These are phyloP conservation scores for Catharus ustulatus DNA, from an alignment of 2,797 vertebrate genomes.

Conservation along the genomic window DNA sequence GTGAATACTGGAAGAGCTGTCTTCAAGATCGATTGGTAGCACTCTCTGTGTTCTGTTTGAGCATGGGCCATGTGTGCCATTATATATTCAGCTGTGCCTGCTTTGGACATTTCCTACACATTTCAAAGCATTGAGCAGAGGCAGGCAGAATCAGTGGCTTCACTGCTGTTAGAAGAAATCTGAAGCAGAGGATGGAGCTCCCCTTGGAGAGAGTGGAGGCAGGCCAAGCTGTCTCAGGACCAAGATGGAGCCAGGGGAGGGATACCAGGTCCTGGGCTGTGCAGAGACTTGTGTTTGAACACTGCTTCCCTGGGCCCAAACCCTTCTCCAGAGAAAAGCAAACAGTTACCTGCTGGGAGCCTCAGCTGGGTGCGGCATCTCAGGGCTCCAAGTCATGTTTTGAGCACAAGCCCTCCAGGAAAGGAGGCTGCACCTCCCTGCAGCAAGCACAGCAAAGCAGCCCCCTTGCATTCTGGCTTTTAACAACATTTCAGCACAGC, in stretches of 20 bases:
- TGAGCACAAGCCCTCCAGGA: background rate
- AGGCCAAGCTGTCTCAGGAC: background rate
- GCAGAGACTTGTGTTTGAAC: slow-evolving; percentile 24
- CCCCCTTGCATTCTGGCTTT: background rate
- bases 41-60: background rate
- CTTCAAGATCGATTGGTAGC: fast-evolving
- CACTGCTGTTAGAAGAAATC: background rate
- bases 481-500: background rate
- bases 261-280: background rate
- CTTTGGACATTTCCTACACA: background rate
- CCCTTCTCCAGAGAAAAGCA: slow-evolving; percentile 44
- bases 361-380: background rate
- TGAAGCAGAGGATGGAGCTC: background rate
- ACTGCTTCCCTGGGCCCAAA: background rate
- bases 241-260: background rate
- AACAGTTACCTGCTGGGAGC: slow-evolving; percentile 18
- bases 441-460: background rate
- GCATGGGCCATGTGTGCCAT: background rate
- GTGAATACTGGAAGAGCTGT: background rate
- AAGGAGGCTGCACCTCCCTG: background rate
- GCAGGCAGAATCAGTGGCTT: background rate
- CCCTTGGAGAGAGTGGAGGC: fast-evolving
- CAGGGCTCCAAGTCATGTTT: background rate
- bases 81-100: background rate
- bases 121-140: background rate